Percentiles rank a stretch among this genome's conserved stretches.
These are phyloP conservation scores for Epirrita christyi DNA, from an alignment of 2,888 invertebrate species.

Conservation along the genomic window DNA sequence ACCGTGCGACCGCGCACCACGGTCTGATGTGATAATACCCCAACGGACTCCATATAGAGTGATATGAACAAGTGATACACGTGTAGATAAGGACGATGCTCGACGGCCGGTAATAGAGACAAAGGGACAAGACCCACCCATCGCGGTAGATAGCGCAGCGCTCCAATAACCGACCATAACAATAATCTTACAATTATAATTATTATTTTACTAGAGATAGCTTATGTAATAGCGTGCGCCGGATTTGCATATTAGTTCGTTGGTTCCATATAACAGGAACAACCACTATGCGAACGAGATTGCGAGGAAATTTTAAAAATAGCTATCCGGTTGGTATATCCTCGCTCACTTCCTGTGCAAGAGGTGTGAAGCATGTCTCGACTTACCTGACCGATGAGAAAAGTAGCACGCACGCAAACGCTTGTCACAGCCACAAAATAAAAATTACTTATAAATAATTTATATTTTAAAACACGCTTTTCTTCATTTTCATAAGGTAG, in stretches of 20 bases:
- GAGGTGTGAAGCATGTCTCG: slow-evolving; percentile 51
- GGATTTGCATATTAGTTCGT: slow-evolving; percentile 47
- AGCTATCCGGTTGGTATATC: slow-evolving; percentile 61
- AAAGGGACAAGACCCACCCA: slow-evolving; percentile 69
- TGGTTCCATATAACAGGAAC: slow-evolving; percentile 54
- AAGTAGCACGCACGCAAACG: slow-evolving; percentile 53
- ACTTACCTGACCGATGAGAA: slow-evolving; percentile 42
- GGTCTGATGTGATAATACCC: slow-evolving; percentile 80
- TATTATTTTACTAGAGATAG: slow-evolving; percentile 49
- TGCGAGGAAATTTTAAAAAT: slow-evolving; percentile 55
- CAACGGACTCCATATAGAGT: slow-evolving; percentile 76
- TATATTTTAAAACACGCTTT: slow-evolving; percentile 6
- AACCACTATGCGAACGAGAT: slow-evolving; percentile 60
- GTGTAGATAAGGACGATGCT: slow-evolving; percentile 74
- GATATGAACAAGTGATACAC: slow-evolving; percentile 77
- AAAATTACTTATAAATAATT: no score
- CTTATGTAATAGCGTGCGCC: slow-evolving; percentile 29
- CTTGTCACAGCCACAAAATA: slow-evolving; percentile 54
- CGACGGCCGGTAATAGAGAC: slow-evolving; percentile 73
- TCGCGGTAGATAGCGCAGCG: slow-evolving; percentile 49
- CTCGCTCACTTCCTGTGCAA: slow-evolving; percentile 60
- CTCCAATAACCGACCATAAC: slow-evolving; percentile 47
- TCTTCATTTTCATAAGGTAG: slow-evolving; percentile 8
- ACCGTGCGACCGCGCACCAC: slow-evolving; percentile 71
- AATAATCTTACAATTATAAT: slow-evolving; percentile 51